Evolutionary conservation across 2,113 vertebrate genomes (phyloP).

Genomic region (Plecturocebus donacophilus): DNA sequence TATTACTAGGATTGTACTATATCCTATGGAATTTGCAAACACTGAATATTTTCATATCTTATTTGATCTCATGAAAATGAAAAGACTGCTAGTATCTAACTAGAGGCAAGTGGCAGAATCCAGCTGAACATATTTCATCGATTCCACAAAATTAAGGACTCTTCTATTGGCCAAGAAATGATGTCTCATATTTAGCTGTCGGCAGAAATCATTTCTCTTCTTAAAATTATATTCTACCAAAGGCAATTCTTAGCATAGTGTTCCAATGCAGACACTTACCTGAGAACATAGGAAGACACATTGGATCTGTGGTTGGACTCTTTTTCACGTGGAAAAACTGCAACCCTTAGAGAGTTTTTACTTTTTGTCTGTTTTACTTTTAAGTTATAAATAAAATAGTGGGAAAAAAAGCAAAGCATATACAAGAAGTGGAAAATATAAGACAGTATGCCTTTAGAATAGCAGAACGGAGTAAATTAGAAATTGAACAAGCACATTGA

Average conservation of each 20-base stretch:
- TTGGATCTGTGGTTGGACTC: background rate
- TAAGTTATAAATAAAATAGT: background rate
- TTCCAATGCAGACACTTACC: background rate
- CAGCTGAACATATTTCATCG: constrained; percentile 4
- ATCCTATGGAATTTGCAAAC: constrained; percentile 44
- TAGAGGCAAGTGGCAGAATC: constrained; percentile 48
- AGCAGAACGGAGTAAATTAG: constrained; percentile 16
- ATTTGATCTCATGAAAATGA: constrained; percentile 35
- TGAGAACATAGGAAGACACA: background rate
- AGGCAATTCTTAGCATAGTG: background rate
- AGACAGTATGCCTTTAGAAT: background rate
- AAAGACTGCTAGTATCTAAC: constrained; percentile 50
- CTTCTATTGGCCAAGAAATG: background rate
- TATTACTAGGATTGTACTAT: constrained; percentile 51
- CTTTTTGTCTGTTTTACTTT: background rate
- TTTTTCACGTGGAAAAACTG: background rate
- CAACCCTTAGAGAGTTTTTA: background rate
- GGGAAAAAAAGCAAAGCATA: rapidly evolving
- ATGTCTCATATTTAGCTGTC: background rate
- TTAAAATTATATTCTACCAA: background rate
- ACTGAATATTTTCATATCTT: constrained; percentile 59
- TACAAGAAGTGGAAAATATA: background rate
- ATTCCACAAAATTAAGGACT: constrained; percentile 12
- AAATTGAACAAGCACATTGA: background rate
- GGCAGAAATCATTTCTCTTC: background rate